Base-by-base conservation (phyloP, 2,888 invertebrate genomes). In the Digitonthophagus gazella region DNA sequence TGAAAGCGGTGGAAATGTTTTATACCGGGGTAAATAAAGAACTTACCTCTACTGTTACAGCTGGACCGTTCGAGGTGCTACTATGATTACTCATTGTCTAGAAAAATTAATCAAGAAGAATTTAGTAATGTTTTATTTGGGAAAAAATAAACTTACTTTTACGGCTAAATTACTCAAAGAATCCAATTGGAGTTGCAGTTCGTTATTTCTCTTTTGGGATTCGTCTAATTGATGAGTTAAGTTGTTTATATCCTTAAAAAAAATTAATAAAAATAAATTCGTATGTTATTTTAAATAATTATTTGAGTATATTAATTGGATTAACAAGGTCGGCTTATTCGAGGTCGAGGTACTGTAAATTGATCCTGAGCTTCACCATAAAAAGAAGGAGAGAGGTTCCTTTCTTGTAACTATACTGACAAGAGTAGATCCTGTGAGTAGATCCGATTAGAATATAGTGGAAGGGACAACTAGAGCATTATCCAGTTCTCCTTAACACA, bases 61-160 rank as follows among this genome's bases (percentile, higher is more conserved):
- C 71, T 69, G 77, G 72, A 69, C 78, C 78, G 73, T 78, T 78
- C 70, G 76, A 76, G 61, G 77, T 73, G 72, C 72, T 76, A 71
- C 72, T 74, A 72, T 73, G 77, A 66, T 61, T 67, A 69, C 63
- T 69, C 70, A 69, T 73, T 73, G 76, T 72, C 74, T 75, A 73
- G 72, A 66, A 66, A 63, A 16, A 44, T 56, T 55, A 64, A 64
- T 66, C 55, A 54, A 15, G 57, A 70, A 67, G 14, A 65, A 19
- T n/a, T n/a, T 2, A 68, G 54, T 15, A 16, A 58, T 15, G 14
- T 58, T 14, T 19, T 18, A 58, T 56, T 63, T 2, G 44, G 22
- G 58, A n/a, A 44, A 8, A 16, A 16, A 15, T 15, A 18, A 66
- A 67, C 71, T 71, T 68, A 73, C 73, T 69, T 74, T 73, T 28